A percentile compares a stretch with the other conserved stretches of the same genome.
phyloP scores from a whole-genome alignment of 2,888 invertebrate species.

The Apantesis nais region DNA sequence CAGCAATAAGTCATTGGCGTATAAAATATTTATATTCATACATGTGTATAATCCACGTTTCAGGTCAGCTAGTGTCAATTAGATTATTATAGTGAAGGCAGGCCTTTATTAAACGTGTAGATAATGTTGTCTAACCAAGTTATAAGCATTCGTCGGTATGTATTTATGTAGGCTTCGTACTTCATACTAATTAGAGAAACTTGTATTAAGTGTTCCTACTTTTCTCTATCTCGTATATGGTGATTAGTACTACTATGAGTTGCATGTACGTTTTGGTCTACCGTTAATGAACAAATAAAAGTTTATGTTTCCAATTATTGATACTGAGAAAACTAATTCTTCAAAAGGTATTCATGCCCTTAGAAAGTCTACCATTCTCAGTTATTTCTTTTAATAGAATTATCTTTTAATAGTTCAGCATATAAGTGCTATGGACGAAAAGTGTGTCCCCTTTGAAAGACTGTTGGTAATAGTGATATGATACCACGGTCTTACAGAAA shows the following conservation, averaged over 20 bases:
- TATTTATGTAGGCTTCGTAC: slow-evolving; percentile 11
- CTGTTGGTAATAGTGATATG: too few species aligned
- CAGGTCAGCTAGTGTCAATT: slow-evolving; percentile 20
- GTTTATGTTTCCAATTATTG: neutral
- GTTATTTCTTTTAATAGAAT: too few species aligned
- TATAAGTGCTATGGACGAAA: too few species aligned
- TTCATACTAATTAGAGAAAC: slow-evolving; percentile 19
- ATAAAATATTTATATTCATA: neutral
- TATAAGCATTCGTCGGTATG: slow-evolving; percentile 16
- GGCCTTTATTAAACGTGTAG: slow-evolving; percentile 24
- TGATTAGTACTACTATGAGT: neutral
- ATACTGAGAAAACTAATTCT: neutral
- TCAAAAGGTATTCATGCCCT: neutral
- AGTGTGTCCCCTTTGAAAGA: too few species aligned
- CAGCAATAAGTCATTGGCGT: neutral
- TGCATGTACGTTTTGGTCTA: neutral
- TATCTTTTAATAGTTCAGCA: too few species aligned
- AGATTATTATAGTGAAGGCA: slow-evolving; percentile 20
- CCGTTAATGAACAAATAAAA: neutral
- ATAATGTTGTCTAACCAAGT: slow-evolving; percentile 14
- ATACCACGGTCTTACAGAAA: too few species aligned
- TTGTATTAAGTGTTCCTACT: neutral
- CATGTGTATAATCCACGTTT: slow-evolving; percentile 4
- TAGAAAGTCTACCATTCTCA: neutral
- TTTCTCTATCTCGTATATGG: slow-evolving; percentile 4